phyloP scores from a whole-genome alignment of 2,888 invertebrate species.

The Chaitophorus viminalis region DNA sequence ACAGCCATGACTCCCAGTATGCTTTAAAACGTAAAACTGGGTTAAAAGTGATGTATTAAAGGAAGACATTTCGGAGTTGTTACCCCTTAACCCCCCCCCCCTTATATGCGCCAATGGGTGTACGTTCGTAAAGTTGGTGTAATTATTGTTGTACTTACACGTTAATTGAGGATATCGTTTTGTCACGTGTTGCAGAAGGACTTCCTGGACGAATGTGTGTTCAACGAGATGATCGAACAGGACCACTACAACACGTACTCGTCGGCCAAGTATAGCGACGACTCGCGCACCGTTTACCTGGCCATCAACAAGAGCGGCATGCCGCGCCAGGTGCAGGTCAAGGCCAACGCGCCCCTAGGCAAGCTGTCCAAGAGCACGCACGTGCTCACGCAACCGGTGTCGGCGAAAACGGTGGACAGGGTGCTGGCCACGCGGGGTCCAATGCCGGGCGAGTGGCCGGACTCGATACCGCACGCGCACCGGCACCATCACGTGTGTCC shows the following conservation, averaged over 20 bases:
- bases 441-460: constrained; percentile 31
- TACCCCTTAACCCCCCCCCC: too few relatives aligned
- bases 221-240: constrained; percentile 86
- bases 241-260: constrained; percentile 89
- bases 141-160: too few relatives aligned
- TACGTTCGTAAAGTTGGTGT: too few relatives aligned
- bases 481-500: constrained; percentile 62
- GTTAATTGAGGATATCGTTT: not conserved
- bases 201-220: constrained; percentile 85
- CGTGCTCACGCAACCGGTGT: constrained; percentile 74
- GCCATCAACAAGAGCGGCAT: constrained; percentile 80
- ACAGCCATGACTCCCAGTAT: too few relatives aligned
- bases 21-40: too few relatives aligned
- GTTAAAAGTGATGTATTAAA: too few relatives aligned
- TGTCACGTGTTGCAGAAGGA: constrained; percentile 75
- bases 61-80: too few relatives aligned
- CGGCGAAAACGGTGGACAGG: constrained; percentile 69
- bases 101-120: too few relatives aligned
- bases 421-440: constrained; percentile 34
- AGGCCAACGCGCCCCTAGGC: constrained; percentile 75
- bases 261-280: constrained; percentile 78
- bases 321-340: constrained; percentile 78
- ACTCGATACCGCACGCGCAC: constrained; percentile 34
- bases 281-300: constrained; percentile 76
- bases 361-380: constrained; percentile 80